Evolutionary conservation across 2,113 vertebrate species (phyloP).

Genomic region (Chrysemys picta): DNA sequence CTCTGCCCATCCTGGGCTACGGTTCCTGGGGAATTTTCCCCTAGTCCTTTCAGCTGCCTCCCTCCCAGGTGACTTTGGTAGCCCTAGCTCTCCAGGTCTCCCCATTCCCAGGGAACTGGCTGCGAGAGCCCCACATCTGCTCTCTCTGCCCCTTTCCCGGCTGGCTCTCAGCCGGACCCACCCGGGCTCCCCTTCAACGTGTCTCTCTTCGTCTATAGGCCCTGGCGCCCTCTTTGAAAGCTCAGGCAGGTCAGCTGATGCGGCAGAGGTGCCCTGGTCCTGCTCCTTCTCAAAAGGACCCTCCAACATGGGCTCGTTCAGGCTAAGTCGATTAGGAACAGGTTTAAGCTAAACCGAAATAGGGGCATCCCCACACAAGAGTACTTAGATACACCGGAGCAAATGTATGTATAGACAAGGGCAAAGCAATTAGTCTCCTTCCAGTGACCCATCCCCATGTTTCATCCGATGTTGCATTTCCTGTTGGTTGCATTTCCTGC

Average conservation of each 20-base stretch:
- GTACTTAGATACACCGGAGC: conserved; percentile 30
- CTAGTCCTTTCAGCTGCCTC: too few species aligned
- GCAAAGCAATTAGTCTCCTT: conserved; percentile 41
- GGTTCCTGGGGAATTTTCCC: too few species aligned
- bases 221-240: neutral
- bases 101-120: too few species aligned
- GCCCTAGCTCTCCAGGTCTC: neutral
- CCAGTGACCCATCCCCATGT: neutral
- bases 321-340: conserved; percentile 54
- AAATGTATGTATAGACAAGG: conserved; percentile 27
- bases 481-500: conserved; percentile 30
- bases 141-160: too few species aligned
- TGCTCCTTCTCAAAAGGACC: neutral
- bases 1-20: too few species aligned
- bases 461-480: conserved; percentile 25
- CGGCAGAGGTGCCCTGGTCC: neutral
- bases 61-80: too few species aligned
- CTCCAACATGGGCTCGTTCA: conserved; percentile 18
- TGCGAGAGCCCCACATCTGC: too few species aligned
- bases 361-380: neutral
- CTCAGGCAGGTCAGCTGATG: neutral
- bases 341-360: conserved; percentile 45
- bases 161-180: too few species aligned
- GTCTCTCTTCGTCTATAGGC: neutral
- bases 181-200: too few species aligned